phyloP scores from a whole-genome alignment of 1,140 invertebrate species.

The Zelostemma sp. region DNA sequence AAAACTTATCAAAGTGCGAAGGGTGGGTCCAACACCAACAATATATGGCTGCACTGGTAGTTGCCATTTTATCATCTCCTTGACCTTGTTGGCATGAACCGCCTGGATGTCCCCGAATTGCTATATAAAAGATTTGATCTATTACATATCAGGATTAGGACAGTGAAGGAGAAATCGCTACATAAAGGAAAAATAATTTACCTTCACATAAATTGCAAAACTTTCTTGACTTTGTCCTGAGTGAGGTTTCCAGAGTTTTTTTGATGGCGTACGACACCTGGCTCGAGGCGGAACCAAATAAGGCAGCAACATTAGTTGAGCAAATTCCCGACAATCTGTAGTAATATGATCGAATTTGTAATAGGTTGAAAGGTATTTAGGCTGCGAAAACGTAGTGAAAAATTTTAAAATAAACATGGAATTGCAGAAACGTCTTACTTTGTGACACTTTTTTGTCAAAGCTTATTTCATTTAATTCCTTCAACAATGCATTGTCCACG shows the following conservation, averaged over 20 bases:
- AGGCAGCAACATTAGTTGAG: conserved; percentile 14
- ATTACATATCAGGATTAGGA: too few species aligned
- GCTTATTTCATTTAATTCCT: too few species aligned
- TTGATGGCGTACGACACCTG: neutral
- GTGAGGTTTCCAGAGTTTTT: conserved; percentile 34
- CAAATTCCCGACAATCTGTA: conserved; percentile 19
- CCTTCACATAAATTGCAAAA: conserved; percentile 25
- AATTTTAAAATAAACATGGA: too few species aligned
- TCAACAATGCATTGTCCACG: too few species aligned
- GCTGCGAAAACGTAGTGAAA: too few species aligned
- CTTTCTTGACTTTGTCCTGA: conserved; percentile 23
- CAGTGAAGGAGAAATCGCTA: too few species aligned
- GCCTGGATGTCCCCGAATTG: conserved; percentile 26
- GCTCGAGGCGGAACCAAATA: conserved; percentile 18
- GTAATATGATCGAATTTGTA: too few species aligned
- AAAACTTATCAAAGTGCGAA: conserved; percentile 13
- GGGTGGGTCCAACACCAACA: conserved; percentile 25
- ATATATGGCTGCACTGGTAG: conserved; percentile 38
- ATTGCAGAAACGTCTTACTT: too few species aligned
- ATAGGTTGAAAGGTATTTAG: too few species aligned
- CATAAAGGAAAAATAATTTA: too few species aligned
- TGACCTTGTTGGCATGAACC: conserved; percentile 19
- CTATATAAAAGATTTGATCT: conserved; percentile 10
- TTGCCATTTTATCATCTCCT: conserved; percentile 15
- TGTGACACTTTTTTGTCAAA: too few species aligned